These are phyloP conservation scores for Rhegmatorhina hoffmannsi DNA, from an alignment of 2,113 vertebrate genomes.

Conservation along the genomic window DNA sequence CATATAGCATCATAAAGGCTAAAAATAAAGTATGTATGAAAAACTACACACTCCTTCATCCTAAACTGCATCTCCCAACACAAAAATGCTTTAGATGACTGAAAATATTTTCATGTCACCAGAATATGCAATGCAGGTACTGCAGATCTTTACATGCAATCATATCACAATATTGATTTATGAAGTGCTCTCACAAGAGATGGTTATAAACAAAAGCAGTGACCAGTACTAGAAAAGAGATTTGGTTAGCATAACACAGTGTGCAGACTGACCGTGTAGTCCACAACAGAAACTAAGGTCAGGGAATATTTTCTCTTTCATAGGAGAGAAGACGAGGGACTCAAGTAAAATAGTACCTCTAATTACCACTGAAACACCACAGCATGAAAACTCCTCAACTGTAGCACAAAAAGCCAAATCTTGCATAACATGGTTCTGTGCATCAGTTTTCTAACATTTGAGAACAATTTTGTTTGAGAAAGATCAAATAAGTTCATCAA, in stretches of 20 bases:
- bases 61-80: not conserved
- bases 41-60: not conserved
- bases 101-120: not conserved
- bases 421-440: not conserved
- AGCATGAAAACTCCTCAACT: not conserved
- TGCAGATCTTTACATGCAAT: not conserved
- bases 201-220: not conserved
- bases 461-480: not conserved
- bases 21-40: not conserved
- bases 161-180: not conserved
- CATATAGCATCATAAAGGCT: not conserved
- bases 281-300: not conserved
- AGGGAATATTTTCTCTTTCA: not conserved
- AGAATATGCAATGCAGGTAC: not conserved
- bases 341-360: not conserved
- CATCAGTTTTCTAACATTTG: not conserved
- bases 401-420: not conserved
- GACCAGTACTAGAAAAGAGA: not conserved
- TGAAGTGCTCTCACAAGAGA: not conserved
- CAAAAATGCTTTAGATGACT: not conserved
- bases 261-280: not conserved
- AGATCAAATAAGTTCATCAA: not conserved
- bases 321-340: not conserved
- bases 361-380: not conserved
- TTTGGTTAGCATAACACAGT: not conserved